Conservation (phyloP, 2,113 vertebrate genomes). For the Indri indri region DNA sequence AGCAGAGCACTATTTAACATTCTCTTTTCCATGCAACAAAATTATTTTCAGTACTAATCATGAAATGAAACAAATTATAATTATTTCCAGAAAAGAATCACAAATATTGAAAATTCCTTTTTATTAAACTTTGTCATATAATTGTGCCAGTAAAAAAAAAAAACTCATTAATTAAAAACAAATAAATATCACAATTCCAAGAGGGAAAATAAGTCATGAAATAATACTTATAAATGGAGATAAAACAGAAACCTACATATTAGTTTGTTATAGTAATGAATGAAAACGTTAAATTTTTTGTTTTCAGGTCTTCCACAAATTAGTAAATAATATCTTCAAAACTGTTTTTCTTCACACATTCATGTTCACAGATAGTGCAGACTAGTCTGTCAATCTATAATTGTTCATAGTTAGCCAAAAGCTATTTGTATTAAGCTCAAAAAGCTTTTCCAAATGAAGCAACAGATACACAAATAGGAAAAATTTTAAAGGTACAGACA, state of each 20-base stretch:
- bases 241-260: not conserved
- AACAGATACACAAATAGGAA: not conserved
- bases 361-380: not conserved
- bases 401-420: not conserved
- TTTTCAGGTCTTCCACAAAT: not conserved
- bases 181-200: not conserved
- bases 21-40: not conserved
- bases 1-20: not conserved
- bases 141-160: not conserved
- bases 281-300: not conserved
- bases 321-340: not conserved
- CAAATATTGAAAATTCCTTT: not conserved
- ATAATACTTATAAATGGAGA: not conserved
- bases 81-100: not conserved
- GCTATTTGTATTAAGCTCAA: not conserved
- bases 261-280: not conserved
- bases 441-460: not conserved
- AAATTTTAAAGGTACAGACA: not conserved
- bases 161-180: not conserved
- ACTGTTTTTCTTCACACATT: not conserved
- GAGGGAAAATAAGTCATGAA: not conserved
- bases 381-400: not conserved
- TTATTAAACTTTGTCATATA: not conserved
- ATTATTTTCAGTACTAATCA: not conserved
- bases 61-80: conserved; percentile 11